Evolutionary conservation across 2,113 vertebrate species (phyloP).

Genomic region (Forbesichthys papilliferus): DNA sequence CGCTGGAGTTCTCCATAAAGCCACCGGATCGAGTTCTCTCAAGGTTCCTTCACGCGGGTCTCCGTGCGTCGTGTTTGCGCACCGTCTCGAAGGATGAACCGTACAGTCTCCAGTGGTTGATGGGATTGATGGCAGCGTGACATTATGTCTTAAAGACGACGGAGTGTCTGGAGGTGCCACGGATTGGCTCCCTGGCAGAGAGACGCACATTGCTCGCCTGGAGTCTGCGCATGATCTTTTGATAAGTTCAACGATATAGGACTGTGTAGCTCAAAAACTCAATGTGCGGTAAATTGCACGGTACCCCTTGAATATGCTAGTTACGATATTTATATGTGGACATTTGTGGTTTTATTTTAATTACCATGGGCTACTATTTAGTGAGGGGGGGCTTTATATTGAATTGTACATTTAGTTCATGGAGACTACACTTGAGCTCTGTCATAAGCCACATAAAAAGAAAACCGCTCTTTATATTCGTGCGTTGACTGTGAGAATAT

Average conservation of each 20-base stretch:
- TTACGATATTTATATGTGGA: constrained; percentile 5
- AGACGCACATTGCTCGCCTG: constrained; percentile 31
- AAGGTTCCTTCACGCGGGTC: constrained; percentile 20
- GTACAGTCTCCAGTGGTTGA: constrained; percentile 26
- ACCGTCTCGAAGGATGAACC: constrained; percentile 36
- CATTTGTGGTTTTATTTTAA: neutral
- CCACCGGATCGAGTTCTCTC: constrained; percentile 40
- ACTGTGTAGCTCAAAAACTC: constrained; percentile 33
- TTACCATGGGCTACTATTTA: neutral
- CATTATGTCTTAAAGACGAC: constrained; percentile 32
- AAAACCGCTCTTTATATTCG: constrained; percentile 38
- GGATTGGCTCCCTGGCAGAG: constrained; percentile 33
- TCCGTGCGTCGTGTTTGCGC: constrained; percentile 40
- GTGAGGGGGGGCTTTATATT: neutral
- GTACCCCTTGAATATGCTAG: neutral
- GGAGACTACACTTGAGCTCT: neutral
- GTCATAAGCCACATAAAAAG: constrained; percentile 16
- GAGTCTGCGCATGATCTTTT: constrained; percentile 32
- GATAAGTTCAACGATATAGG: constrained; percentile 8
- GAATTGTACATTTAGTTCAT: neutral
- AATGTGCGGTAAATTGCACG: constrained; percentile 10
- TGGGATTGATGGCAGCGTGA: constrained; percentile 43
- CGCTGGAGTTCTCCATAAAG: constrained; percentile 70
- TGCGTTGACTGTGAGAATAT: constrained; percentile 39
- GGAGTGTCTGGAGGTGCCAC: constrained; percentile 44